Evolutionary conservation across 2,113 vertebrate genomes (phyloP).

Genomic region (Bubo bubo): DNA sequence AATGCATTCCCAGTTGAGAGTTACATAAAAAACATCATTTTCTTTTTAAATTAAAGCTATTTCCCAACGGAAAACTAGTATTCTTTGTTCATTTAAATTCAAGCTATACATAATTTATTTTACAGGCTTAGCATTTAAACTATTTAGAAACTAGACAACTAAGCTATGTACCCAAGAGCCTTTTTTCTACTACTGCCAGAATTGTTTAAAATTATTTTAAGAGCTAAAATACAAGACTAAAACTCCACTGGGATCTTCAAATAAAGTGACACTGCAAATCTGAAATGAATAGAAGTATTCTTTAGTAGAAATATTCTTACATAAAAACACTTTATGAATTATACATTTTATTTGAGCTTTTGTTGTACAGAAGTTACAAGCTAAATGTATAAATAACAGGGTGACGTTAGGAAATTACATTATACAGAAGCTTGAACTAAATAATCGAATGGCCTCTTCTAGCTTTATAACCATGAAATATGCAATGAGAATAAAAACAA

Average conservation of each 20-base stretch:
- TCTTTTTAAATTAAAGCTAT: conserved; percentile 66
- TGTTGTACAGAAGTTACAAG: not conserved
- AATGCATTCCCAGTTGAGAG: conserved; percentile 5
- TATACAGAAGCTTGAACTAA: not conserved
- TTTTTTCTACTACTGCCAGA: conserved; percentile 27
- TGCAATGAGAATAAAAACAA: conserved; percentile 26
- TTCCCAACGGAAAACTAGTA: conserved; percentile 54
- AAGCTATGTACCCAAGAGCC: conserved; percentile 26
- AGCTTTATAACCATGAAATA: not conserved
- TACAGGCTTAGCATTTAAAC: conserved; percentile 56
- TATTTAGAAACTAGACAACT: conserved; percentile 63
- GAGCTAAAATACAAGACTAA: conserved; percentile 51
- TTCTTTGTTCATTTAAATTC: conserved; percentile 56
- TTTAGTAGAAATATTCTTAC: conserved; percentile 7
- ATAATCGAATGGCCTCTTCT: not conserved
- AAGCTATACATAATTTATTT: conserved; percentile 58
- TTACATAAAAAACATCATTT: conserved; percentile 19
- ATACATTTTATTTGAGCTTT: not conserved
- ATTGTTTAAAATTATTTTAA: conserved; percentile 61
- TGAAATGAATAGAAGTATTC: conserved; percentile 41
- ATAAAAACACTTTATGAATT: conserved; percentile 14
- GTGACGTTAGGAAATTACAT: not conserved
- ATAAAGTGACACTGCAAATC: conserved; percentile 26
- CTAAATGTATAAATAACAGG: not conserved
- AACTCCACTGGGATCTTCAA: conserved; percentile 43